phyloP scores from a whole-genome alignment of 2,113 vertebrate species.

The Donacobius atricapilla region DNA sequence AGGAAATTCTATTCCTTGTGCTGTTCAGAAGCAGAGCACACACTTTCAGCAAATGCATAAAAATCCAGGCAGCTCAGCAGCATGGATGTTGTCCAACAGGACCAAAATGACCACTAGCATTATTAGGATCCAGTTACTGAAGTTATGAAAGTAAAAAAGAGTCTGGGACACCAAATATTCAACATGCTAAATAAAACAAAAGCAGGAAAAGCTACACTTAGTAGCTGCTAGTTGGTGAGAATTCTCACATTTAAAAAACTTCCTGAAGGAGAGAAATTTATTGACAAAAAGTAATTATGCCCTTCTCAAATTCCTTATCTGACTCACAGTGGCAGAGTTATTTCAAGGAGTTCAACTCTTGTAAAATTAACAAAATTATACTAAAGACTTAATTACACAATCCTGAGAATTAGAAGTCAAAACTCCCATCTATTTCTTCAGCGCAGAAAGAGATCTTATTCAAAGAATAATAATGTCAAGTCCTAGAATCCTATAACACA shows the following conservation, averaged over 20 bases:
- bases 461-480: not conserved
- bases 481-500: not conserved
- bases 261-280: not conserved
- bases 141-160: not conserved
- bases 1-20: not conserved
- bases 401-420: not conserved
- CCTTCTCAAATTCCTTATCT: not conserved
- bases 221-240: not conserved
- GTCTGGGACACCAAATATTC: not conserved
- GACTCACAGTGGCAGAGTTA: not conserved
- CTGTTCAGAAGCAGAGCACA: not conserved
- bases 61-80: not conserved
- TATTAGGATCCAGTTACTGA: not conserved
- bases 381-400: not conserved
- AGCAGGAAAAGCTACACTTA: not conserved
- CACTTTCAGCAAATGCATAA: not conserved
- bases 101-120: not conserved
- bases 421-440: not conserved
- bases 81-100: not conserved
- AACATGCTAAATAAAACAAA: not conserved
- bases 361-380: not conserved
- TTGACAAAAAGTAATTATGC: not conserved
- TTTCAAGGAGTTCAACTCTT: not conserved
- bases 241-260: not conserved
- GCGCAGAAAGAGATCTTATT: not conserved